These are phyloP conservation scores for Drosophila tanythrix DNA, from an alignment of 2,888 invertebrate genomes.

Conservation along the genomic window DNA sequence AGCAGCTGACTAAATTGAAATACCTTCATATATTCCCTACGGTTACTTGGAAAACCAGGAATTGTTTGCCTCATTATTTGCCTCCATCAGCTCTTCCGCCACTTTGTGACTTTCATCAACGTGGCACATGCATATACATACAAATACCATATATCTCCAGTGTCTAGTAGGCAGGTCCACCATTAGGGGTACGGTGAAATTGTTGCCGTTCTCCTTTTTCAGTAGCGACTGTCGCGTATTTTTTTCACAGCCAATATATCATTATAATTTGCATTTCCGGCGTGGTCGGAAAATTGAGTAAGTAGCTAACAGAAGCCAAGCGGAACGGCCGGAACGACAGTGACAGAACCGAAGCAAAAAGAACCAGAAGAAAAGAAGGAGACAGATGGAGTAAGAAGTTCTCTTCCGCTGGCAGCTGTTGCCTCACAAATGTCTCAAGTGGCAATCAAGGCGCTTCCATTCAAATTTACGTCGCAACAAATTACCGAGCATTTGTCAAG, in stretches of 20 bases:
- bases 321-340: constrained; percentile 24
- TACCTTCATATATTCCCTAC: not conserved
- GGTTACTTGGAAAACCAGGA: not conserved
- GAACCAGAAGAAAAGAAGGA: not conserved
- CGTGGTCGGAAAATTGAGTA: constrained; percentile 77
- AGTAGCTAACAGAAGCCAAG: constrained; percentile 41
- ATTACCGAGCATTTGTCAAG: constrained; percentile 83
- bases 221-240: constrained; percentile 62
- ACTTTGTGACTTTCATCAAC: not conserved
- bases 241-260: constrained; percentile 82
- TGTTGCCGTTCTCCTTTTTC: constrained; percentile 29
- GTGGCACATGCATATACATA: not conserved
- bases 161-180: constrained; percentile 18
- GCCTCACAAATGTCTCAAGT: constrained; percentile 83
- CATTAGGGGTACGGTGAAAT: constrained; percentile 35
- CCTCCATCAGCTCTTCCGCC: not conserved
- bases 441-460: constrained; percentile 84
- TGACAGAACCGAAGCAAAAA: constrained; percentile 10
- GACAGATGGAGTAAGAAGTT: constrained; percentile 37
- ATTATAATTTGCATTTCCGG: constrained; percentile 81
- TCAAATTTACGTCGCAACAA: constrained; percentile 83
- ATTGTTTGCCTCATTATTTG: not conserved
- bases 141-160: constrained; percentile 3
- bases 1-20: not conserved
- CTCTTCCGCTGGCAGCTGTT: constrained; percentile 75